Evolutionary conservation across 2,113 vertebrate species (phyloP).

Genomic region (Fukomys damarensis): DNA sequence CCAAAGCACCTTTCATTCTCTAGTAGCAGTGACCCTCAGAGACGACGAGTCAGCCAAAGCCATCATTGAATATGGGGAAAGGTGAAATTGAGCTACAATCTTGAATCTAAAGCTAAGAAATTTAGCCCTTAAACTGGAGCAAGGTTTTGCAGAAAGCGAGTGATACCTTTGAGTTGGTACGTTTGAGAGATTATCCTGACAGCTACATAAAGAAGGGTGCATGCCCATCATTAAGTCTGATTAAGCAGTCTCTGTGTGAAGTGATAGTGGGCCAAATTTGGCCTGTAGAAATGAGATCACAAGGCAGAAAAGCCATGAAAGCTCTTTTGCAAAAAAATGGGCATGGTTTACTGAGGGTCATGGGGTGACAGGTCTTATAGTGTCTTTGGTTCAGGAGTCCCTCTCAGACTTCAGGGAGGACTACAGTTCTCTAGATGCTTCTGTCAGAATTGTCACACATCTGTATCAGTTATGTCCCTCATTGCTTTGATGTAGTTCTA

Average conservation of each 20-base stretch:
- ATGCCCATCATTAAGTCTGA: neutral
- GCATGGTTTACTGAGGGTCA: neutral
- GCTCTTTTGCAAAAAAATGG: neutral
- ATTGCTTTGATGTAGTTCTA: slow-evolving; percentile 18
- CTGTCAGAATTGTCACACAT: neutral
- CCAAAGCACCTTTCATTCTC: neutral
- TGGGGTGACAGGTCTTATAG: neutral
- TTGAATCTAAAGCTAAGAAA: slow-evolving; percentile 21
- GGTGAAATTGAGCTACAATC: neutral
- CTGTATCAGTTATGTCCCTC: neutral
- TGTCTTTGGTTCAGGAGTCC: neutral
- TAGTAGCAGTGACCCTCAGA: neutral
- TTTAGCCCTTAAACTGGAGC: neutral
- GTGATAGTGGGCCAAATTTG: neutral
- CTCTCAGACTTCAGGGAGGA: neutral
- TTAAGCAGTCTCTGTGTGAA: neutral
- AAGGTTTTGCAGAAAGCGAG: neutral
- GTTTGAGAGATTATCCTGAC: slow-evolving; percentile 17
- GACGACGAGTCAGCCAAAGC: neutral
- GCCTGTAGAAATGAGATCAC: neutral
- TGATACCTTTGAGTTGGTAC: neutral
- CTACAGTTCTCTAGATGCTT: neutral
- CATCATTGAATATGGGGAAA: neutral
- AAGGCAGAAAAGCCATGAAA: neutral
- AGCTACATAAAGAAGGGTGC: neutral